Base-by-base conservation (phyloP, 1,140 invertebrate species). In the Liolophura sinensis region DNA sequence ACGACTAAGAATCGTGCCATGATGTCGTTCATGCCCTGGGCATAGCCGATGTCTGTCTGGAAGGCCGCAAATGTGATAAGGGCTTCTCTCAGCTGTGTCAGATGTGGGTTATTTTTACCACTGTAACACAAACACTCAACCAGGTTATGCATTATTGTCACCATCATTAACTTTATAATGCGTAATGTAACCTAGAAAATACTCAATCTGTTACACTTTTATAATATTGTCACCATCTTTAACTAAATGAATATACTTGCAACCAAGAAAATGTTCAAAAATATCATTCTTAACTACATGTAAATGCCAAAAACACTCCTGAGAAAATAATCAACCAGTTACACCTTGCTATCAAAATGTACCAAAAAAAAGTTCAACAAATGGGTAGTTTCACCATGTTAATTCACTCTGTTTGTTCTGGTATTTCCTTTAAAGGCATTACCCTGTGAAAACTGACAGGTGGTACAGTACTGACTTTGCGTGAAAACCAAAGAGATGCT, bases 1-100 rank as follows among this genome's bases (percentile, higher is more conserved):
- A 82, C 77, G 47, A 74, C 74, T 3, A 84, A 69, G 63, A 84
- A 84, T 20, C 79, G 65, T 6, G 77, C 71, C 4, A 81, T 67
- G 14, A 84, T 80, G 61, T 84, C 82, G 62, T 83, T 84, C 82
- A 84, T 84, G 16, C 82, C 82, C 63, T 84, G 82, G 20, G 77
- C 78, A 60, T 84, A 84, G 16, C 81, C 82, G 55, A 84, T 69
- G 6, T 74, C 55, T 50, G 76, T 71, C 52, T 82, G 55, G 58
- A 80, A 82, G 48, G 75, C 74, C 24, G 75, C 51, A 65, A 77
- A 84, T 12, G 81, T 84, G 14, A 79, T 65, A 5, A 84, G 65
- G 12, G 82, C 78, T 20, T 84, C 78, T 15, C 81, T 65, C 54
- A 84, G 63, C 65, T 74, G 64, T 25, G 72, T 71, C 18, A 82